Evolutionary conservation across 2,888 invertebrate species (phyloP), one percentile per base, ranked within the genome.

Genomic region (Sinohyriopsis cumingii): DNA sequence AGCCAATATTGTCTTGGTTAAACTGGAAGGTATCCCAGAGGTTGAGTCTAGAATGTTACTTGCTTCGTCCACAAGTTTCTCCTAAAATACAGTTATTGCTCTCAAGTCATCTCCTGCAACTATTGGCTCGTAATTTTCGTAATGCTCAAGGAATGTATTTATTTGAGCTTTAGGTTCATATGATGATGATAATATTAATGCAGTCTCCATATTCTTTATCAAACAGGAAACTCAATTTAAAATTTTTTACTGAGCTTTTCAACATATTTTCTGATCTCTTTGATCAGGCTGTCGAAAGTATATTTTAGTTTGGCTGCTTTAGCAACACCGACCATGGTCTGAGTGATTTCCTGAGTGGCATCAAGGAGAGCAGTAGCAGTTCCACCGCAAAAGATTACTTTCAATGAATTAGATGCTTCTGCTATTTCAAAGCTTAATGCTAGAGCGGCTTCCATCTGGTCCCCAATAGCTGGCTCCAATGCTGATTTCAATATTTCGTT

Each of bases 51-150:
- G 45, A 24, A 63, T 22, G 1, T 63, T 24, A 53, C 63, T 9
- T 19, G 33, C 63, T 53, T 63, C 63, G 22, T 63, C 63, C 22
- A 63, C 54, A 7, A 63, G 54, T 4, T 45, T 22, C n/a, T 63
- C 63, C 63, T 55, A 63, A 24, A 22, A 53, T 20, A 25, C 25
- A 63, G 20, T 53, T 22, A 63, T 22, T 53, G 53, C 63, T 15
- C 22, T 9, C 24, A 63, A 55, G 3, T 53, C 54, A 15, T 54
- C n/a, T 22, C 0, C 22, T 24, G 53, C 22, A 33, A 53, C 63
- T 22, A 22, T 24, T 18, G 63, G 63, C 3, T 24, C 15, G 15
- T 63, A 63, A 9, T 24, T 53, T 12, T 62, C 9, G 62, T 62
- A 62, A 18, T 18, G 2, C n/a, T 22, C 28, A 28, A 62, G 20